Evolutionary conservation across 2,888 invertebrate genomes (phyloP), one percentile per base, ranked within the genome.

Genomic region (Caenorhabditis wallacei): DNA sequence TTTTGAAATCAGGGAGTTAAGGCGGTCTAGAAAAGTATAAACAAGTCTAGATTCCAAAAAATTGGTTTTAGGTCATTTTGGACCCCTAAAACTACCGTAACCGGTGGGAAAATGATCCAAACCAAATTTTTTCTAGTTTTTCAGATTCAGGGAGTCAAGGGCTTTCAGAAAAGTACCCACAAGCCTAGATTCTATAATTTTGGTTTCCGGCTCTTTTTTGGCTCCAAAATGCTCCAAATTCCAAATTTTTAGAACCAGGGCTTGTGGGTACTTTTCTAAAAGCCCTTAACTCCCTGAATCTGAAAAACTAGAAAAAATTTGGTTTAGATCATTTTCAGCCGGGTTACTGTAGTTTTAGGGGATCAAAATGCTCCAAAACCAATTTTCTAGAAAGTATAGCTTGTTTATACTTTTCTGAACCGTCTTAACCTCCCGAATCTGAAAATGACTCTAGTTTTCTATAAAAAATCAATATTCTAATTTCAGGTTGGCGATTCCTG

Each of bases 401-500:
- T 40, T 40, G 40, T 40, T 4, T 4, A 11, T 40, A 40, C 40
- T 30, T 30, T 30, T 30, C 30, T 30, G 8, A 30, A 30, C 30
- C 30, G 4, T 30, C 30, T 30, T 30, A 8, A 5, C 30, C 30
- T 30, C 30, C 30, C 11, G 5, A 40, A 10, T 13, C 40, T 16
- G 13, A 40, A 40, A 8, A 13, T 35, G 5, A 4, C 35, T 35
- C 35, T 35, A 35, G 10, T 4, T 35, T 10, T 11, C 16, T 2
- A 40, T 8, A 10, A 40, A 13, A 16, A 40, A 16, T 16, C 11
- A 40, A 40, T 7, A 35, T 13, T 40, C 40, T 10, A 40, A 13
- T 24, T 68, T 59, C 22, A 70, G 82, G 87, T 0, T 84, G 79
- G 80, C 54, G 84, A 54, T 87, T 85, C 61, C 57, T 87, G 56